Evolutionary conservation across 2,888 invertebrate genomes (phyloP).

Genomic region (Melangyna quadrimaculata): DNA sequence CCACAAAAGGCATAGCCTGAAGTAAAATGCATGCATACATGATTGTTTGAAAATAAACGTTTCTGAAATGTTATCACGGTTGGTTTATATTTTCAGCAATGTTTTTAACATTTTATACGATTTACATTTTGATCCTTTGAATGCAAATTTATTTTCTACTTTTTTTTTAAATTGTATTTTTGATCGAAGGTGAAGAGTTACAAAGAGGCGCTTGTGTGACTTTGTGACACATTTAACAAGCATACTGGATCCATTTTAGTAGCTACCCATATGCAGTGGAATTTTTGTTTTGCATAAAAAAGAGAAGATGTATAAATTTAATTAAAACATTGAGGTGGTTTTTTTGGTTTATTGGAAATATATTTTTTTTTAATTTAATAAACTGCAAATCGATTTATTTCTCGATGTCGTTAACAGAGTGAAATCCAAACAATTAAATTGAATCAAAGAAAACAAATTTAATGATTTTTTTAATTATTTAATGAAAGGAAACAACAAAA

Average conservation of each 20-base stretch:
- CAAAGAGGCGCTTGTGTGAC: neutral
- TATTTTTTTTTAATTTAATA: neutral
- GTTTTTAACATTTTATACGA: slow-evolving; percentile 5
- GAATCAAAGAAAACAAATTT: neutral
- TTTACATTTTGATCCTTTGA: slow-evolving; percentile 9
- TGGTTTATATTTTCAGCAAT: neutral
- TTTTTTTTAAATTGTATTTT: neutral
- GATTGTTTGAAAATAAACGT: neutral
- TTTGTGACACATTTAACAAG: neutral
- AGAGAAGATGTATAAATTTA: neutral
- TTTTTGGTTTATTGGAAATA: neutral
- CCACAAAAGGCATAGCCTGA: neutral
- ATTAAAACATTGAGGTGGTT: neutral
- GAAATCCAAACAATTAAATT: neutral
- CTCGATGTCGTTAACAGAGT: neutral
- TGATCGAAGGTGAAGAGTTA: neutral
- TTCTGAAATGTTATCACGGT: neutral
- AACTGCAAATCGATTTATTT: neutral
- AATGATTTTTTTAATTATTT: neutral
- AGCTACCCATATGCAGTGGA: neutral
- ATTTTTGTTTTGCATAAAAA: neutral
- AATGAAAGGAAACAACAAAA: no score
- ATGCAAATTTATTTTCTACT: neutral
- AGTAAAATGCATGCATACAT: neutral
- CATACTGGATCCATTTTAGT: neutral